Conservation (phyloP, 1,140 invertebrate species). For the Tetragonula clypearis region DNA sequence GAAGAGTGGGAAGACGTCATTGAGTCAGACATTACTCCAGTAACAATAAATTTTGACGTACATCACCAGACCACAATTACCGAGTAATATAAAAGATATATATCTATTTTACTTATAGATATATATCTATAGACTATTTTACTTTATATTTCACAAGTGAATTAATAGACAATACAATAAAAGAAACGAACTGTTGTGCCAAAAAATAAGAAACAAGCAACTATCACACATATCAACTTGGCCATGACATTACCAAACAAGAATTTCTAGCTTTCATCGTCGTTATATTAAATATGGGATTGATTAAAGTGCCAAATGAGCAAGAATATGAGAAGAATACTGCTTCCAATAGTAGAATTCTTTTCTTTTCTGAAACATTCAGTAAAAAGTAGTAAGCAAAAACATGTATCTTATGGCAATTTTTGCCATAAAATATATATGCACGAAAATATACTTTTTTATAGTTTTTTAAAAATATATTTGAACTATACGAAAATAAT, state of each 20-base stretch:
- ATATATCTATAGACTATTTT: neutral
- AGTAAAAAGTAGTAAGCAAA: no score
- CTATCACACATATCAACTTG: neutral
- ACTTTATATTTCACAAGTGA: neutral
- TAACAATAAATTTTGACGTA: neutral
- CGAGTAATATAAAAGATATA: neutral
- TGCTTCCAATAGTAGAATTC: no score
- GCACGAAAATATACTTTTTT: neutral
- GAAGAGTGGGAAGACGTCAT: conserved; percentile 17
- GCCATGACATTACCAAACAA: neutral
- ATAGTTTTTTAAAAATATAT: neutral
- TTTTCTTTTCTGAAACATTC: no score
- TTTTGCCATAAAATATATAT: no score
- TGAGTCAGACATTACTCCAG: no score
- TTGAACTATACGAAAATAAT: neutral
- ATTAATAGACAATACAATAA: neutral
- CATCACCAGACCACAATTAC: neutral
- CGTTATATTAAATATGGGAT: no score
- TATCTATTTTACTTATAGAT: no score
- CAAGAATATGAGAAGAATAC: no score
- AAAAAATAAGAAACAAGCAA: neutral
- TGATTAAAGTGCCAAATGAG: no score
- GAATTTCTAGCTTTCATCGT: neutral
- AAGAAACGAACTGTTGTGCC: no score
- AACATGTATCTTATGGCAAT: no score